phyloP scores from a whole-genome alignment of 2,797 vertebrate genomes.

The Pangasius krempfi region DNA sequence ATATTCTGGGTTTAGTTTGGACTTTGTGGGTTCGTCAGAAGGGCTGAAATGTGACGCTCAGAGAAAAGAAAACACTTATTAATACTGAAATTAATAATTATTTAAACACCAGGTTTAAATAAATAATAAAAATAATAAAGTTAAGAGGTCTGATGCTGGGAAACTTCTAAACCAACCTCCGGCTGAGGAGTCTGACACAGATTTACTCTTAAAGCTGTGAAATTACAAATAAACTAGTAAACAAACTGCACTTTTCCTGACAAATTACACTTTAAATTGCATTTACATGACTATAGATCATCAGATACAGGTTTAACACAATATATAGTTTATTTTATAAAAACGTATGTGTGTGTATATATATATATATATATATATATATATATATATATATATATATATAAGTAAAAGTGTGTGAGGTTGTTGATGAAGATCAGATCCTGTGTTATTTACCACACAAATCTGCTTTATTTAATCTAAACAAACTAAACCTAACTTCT shows the following conservation, averaged over 20 bases:
- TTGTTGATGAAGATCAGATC: not conserved
- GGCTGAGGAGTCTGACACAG: not conserved
- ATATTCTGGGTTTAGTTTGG: no score
- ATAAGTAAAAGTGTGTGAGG: not conserved
- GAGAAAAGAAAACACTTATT: no score
- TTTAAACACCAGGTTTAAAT: no score
- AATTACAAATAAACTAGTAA: not conserved
- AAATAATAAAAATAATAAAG: no score
- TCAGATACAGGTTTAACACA: not conserved
- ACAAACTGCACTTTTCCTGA: not conserved
- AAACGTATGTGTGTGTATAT: not conserved
- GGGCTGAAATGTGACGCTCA: no score
- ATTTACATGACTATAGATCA: not conserved
- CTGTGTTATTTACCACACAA: not conserved
- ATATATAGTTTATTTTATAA: not conserved
- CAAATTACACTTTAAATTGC: not conserved
- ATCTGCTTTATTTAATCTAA: not conserved
- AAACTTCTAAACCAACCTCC: no score
- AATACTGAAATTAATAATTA: no score
- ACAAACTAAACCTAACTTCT: no score
- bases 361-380: not conserved
- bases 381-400: not conserved
- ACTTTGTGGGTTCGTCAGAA: no score
- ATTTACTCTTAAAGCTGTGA: not conserved
- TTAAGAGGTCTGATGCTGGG: no score